A percentile compares a stretch with the other conserved stretches of the same genome.
phyloP scores from a whole-genome alignment of 2,113 vertebrate genomes.

The Cynoglossus semilaevis region DNA sequence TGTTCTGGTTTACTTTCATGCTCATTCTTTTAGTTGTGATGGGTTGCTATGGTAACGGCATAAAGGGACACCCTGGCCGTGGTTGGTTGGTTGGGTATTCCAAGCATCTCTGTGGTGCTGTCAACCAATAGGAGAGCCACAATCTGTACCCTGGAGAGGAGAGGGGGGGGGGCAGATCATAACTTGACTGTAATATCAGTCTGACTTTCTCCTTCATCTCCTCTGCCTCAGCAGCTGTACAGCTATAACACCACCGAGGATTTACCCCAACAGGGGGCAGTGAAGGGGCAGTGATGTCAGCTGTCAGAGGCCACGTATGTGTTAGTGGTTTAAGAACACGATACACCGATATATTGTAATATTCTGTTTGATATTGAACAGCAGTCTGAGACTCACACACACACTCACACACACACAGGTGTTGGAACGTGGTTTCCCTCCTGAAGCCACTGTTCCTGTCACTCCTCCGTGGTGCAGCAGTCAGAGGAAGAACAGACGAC shows the following conservation, averaged over 20 bases:
- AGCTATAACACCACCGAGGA: too few relatives aligned
- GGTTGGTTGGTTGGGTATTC: conserved; percentile 80
- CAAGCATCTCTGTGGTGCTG: conserved; percentile 73
- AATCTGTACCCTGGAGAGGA: conserved; percentile 60
- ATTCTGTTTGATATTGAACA: too few relatives aligned
- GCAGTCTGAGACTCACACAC: too few relatives aligned
- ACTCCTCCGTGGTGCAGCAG: conserved; percentile 49
- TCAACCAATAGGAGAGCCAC: conserved; percentile 63
- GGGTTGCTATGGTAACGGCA: conserved; percentile 76
- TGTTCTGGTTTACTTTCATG: too few relatives aligned
- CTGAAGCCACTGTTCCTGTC: conserved; percentile 40
- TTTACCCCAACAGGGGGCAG: too few relatives aligned
- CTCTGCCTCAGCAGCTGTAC: not conserved
- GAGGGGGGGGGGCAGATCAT: conserved; percentile 53
- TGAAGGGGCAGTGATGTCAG: too few relatives aligned
- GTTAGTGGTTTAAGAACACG: too few relatives aligned
- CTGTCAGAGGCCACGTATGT: too few relatives aligned
- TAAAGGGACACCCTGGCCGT: conserved; percentile 67
- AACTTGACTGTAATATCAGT: conserved; percentile 34
- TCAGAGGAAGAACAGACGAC: conserved; percentile 40
- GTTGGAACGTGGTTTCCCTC: conserved; percentile 29
- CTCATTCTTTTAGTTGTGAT: conserved; percentile 61
- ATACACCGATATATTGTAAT: too few relatives aligned
- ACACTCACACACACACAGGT: too few relatives aligned
- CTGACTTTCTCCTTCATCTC: conserved; percentile 11